Percentiles rank a stretch among this genome's conserved stretches.
These are phyloP conservation scores for Heliconius eleuchia DNA, from an alignment of 1,140 invertebrate genomes.

Conservation along the genomic window DNA sequence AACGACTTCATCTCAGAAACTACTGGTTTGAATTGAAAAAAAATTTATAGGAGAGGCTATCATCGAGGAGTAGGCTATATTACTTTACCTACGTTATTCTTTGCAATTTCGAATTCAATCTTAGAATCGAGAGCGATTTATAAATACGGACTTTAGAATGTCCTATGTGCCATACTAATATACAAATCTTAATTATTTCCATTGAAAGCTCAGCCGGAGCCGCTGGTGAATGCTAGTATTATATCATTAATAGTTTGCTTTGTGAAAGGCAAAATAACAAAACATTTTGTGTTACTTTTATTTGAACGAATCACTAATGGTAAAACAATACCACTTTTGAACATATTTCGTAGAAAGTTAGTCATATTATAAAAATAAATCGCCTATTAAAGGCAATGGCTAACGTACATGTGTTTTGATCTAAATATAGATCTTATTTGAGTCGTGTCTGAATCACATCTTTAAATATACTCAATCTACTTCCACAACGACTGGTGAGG, in stretches of 20 bases:
- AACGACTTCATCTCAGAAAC: too few species aligned
- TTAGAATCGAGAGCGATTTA: too few species aligned
- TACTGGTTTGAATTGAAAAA: too few species aligned
- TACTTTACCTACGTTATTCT: too few species aligned
- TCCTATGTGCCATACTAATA: not conserved
- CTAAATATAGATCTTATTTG: slow-evolving; percentile 28
- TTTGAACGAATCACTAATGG: not conserved
- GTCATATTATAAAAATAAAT: slow-evolving; percentile 27
- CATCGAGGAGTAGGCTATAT: too few species aligned
- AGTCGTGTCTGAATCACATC: slow-evolving; percentile 31
- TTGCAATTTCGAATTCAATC: too few species aligned
- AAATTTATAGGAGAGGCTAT: too few species aligned
- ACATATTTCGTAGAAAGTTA: slow-evolving; percentile 3
- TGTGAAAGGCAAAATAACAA: not conserved
- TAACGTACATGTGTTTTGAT: slow-evolving; percentile 20
- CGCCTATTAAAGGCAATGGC: slow-evolving; percentile 33
- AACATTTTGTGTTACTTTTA: not conserved
- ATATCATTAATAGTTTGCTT: not conserved
- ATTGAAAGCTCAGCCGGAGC: not conserved
- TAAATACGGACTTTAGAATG: too few species aligned
- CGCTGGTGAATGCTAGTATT: not conserved
- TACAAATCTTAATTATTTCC: not conserved
- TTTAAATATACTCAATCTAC: slow-evolving; percentile 27
- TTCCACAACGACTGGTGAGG: not conserved
- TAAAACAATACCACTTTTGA: not conserved